Evolutionary conservation across 2,888 invertebrate genomes (phyloP).

Genomic region (Frankliniella fusca): DNA sequence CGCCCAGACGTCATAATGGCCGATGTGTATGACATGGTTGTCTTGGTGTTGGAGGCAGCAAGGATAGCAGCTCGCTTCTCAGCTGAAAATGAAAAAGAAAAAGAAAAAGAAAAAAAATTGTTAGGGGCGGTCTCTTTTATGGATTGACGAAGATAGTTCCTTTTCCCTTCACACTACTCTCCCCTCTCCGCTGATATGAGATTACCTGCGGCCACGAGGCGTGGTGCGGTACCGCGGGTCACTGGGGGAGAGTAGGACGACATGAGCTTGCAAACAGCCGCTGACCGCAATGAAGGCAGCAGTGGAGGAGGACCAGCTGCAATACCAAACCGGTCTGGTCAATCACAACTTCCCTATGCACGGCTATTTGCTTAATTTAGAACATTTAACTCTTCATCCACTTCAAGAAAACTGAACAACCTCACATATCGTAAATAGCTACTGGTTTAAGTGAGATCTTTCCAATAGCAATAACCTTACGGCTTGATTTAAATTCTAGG

Average conservation of each 20-base stretch:
- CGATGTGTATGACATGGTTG: slow-evolving; percentile 56
- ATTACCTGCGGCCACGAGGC: slow-evolving; percentile 55
- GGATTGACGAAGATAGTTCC: neutral
- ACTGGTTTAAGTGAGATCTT: neutral
- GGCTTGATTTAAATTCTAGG: neutral
- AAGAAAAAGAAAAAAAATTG: no score
- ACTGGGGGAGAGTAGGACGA: slow-evolving; percentile 45
- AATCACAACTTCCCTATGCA: neutral
- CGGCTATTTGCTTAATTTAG: neutral
- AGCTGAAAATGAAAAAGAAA: slow-evolving; percentile 43
- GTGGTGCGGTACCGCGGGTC: slow-evolving; percentile 51
- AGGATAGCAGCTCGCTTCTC: slow-evolving; percentile 51
- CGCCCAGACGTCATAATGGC: slow-evolving; percentile 55
- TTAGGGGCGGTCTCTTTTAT: neutral
- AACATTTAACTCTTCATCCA: neutral
- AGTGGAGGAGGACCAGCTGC: slow-evolving; percentile 38
- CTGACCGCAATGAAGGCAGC: slow-evolving; percentile 45
- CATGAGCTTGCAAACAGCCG: slow-evolving; percentile 45
- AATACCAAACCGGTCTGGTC: slow-evolving; percentile 20
- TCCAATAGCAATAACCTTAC: no score
- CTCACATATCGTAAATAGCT: neutral
- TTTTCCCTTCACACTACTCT: slow-evolving; percentile 18
- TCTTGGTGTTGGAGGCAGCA: slow-evolving; percentile 52
- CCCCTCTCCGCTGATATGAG: neutral
- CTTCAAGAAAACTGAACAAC: neutral